A percentile compares a stretch with the other conserved stretches of the same genome.
Conservation (phyloP, 2,113 vertebrate species). For the Vulpes vulpes region DNA sequence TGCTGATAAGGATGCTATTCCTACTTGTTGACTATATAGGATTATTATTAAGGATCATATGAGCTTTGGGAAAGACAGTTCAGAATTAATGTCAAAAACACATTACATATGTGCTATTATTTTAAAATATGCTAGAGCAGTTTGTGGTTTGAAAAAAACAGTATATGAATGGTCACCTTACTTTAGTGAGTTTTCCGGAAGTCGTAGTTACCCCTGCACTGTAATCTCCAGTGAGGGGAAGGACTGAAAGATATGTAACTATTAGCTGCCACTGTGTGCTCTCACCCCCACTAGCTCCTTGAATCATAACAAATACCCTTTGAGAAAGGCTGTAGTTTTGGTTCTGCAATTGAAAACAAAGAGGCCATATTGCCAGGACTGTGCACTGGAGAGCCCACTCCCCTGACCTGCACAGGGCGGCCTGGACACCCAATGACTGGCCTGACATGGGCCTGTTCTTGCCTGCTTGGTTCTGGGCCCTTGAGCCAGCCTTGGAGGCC, state of each 20-base stretch:
- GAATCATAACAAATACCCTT: background rate
- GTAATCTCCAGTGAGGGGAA: background rate
- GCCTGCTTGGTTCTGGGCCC: background rate
- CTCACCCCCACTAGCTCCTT: background rate
- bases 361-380: background rate
- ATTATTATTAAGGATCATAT: background rate
- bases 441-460: too few species aligned
- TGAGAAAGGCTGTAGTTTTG: background rate
- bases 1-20: background rate
- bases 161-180: background rate
- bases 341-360: background rate
- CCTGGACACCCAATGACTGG: fast-evolving
- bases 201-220: background rate
- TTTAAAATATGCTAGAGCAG: background rate
- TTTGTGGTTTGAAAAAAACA: constrained; percentile 22
- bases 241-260: background rate
- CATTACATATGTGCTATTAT: background rate
- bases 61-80: background rate
- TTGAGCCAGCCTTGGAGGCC: background rate
- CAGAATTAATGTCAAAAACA: background rate
- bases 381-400: background rate
- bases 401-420: background rate
- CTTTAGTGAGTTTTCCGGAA: background rate
- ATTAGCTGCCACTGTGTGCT: background rate
- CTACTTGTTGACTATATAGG: background rate